phyloP scores from a whole-genome alignment of 1,140 invertebrate genomes.

The Bombus balteatus region DNA sequence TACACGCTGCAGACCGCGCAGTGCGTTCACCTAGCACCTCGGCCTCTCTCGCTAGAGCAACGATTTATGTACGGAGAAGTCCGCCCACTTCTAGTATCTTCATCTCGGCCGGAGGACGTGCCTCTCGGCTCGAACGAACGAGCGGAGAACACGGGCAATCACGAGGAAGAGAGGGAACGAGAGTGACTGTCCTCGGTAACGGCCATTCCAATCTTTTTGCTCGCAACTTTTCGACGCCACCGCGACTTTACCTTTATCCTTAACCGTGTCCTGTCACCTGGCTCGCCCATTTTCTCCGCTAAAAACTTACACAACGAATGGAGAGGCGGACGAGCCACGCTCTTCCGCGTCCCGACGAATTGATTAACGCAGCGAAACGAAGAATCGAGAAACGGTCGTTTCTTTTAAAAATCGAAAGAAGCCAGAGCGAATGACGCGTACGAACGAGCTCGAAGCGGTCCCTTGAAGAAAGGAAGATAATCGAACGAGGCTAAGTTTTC shows the following conservation, averaged over 20 bases:
- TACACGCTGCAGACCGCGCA: conserved; percentile 53
- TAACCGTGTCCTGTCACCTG: too few relatives aligned
- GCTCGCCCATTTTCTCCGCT: too few relatives aligned
- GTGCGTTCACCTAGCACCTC: conserved; percentile 75
- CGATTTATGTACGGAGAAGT: conserved; percentile 75
- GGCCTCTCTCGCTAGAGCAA: conserved; percentile 72
- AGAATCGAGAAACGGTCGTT: neutral
- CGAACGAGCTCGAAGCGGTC: too few relatives aligned
- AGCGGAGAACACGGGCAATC: conserved; percentile 21
- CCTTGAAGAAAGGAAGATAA: too few relatives aligned
- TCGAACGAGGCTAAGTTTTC: too few relatives aligned
- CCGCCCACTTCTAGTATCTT: conserved; percentile 79
- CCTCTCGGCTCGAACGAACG: conserved; percentile 38
- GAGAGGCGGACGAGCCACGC: too few relatives aligned
- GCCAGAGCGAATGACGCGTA: too few relatives aligned
- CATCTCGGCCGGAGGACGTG: conserved; percentile 72
- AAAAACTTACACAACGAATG: too few relatives aligned
- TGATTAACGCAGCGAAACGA: conserved; percentile 71
- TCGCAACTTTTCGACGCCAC: too few relatives aligned
- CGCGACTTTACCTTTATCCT: too few relatives aligned
- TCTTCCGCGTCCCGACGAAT: conserved; percentile 64
- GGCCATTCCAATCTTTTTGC: neutral
- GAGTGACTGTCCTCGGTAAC: conserved; percentile 38
- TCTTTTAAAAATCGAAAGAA: neutral
- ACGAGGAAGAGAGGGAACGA: conserved; percentile 15